These are phyloP conservation scores for Crotophaga sulcirostris DNA, from an alignment of 2,113 vertebrate genomes.

Conservation along the genomic window DNA sequence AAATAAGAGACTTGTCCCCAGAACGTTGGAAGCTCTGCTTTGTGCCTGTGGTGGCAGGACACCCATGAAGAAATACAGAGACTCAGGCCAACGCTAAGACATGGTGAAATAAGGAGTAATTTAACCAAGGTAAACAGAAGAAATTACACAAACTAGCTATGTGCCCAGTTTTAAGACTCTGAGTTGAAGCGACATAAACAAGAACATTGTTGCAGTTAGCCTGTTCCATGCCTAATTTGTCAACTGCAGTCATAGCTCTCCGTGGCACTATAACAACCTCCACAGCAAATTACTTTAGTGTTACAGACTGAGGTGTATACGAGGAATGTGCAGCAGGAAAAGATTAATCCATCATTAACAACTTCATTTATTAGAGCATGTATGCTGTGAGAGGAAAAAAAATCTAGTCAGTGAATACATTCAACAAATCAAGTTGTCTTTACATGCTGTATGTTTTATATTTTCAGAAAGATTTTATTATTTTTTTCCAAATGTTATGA, in stretches of 20 bases:
- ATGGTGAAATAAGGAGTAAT: background rate
- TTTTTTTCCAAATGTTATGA: background rate
- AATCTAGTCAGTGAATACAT: background rate
- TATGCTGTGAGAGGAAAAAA: background rate
- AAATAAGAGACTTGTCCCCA: background rate
- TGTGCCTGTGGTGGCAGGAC: background rate
- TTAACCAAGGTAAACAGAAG: background rate
- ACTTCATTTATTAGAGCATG: background rate
- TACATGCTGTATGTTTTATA: background rate
- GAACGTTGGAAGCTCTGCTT: background rate
- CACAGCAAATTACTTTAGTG: background rate
- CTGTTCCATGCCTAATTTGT: constrained; percentile 6
- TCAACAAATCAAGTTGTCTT: background rate
- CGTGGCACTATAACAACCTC: background rate
- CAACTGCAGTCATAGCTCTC: background rate
- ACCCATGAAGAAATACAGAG: background rate
- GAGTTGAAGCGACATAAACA: background rate
- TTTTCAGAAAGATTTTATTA: background rate
- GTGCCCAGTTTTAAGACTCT: background rate
- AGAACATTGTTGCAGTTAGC: background rate
- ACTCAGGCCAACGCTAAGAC: background rate
- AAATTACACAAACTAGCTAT: background rate
- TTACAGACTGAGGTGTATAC: background rate
- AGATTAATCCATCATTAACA: background rate
- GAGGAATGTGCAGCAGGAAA: background rate